A percentile compares a stretch with the other conserved stretches of the same genome.
These are phyloP conservation scores for Sebastes dallii DNA, from an alignment of 2,797 vertebrate genomes.

Conservation along the genomic window DNA sequence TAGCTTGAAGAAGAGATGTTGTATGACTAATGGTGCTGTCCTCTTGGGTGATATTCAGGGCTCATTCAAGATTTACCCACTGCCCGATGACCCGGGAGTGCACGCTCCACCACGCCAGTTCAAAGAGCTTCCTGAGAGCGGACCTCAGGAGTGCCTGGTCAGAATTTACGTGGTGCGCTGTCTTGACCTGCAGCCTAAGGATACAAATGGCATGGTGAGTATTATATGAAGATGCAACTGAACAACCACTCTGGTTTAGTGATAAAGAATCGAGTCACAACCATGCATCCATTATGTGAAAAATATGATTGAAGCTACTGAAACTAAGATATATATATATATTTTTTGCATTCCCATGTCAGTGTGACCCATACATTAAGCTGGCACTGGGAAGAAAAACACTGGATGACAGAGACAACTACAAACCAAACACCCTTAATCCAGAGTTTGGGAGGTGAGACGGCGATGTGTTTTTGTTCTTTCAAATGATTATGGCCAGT, in stretches of 20 bases:
- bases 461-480: not conserved
- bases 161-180: slow-evolving; percentile 91
- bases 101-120: slow-evolving; percentile 91
- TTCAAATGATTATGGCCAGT: not conserved
- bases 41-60: slow-evolving; percentile 79
- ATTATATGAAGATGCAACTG: not conserved
- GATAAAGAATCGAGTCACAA: not conserved
- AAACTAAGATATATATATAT: not conserved
- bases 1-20: not conserved
- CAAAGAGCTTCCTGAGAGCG: slow-evolving; percentile 92
- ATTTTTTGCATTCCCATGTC: slow-evolving; percentile 26
- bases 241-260: not conserved
- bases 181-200: slow-evolving; percentile 93
- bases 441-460: slow-evolving; percentile 94
- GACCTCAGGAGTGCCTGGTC: slow-evolving; percentile 92
- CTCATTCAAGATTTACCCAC: slow-evolving; percentile 91
- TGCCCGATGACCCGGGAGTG: slow-evolving; percentile 89
- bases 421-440: slow-evolving; percentile 91
- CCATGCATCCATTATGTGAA: not conserved
- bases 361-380: slow-evolving; percentile 99
- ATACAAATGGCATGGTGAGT: slow-evolving; percentile 93
- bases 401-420: slow-evolving; percentile 94
- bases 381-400: slow-evolving; percentile 91
- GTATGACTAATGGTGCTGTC: not conserved
- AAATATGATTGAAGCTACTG: not conserved